Conservation (phyloP, 2,113 vertebrate species). For the Nesoenas mayeri region DNA sequence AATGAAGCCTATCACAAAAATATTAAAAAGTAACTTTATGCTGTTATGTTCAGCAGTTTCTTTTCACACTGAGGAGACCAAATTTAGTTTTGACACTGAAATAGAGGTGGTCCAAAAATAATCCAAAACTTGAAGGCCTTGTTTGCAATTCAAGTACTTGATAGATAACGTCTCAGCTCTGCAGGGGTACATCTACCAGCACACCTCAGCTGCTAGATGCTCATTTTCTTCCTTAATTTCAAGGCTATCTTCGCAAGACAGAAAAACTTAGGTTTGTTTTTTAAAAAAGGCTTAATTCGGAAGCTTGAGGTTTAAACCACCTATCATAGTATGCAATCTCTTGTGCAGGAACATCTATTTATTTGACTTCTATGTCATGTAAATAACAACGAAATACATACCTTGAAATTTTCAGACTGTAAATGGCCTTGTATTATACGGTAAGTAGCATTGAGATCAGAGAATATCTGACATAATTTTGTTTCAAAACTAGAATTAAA, state of each 20-base stretch:
- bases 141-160: background rate
- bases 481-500: slow-evolving; percentile 91
- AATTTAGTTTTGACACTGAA: background rate
- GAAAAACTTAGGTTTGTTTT: background rate
- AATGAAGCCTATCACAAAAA: background rate
- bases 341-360: slow-evolving; percentile 23
- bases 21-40: background rate
- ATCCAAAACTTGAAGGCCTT: background rate
- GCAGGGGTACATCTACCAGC: background rate
- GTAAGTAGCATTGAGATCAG: slow-evolving; percentile 96
- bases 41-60: background rate
- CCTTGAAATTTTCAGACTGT: slow-evolving; percentile 98
- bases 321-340: background rate
- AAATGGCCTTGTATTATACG: slow-evolving; percentile 98
- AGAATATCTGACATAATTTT: slow-evolving; percentile 97
- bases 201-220: background rate
- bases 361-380: slow-evolving; percentile 34
- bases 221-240: background rate
- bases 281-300: background rate
- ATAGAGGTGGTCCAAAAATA: background rate
- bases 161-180: background rate
- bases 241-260: background rate
- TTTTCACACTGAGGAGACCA: background rate
- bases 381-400: slow-evolving; percentile 72
- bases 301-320: background rate